Base-by-base conservation (phyloP, 2,113 vertebrate genomes). In the Apodemus sylvaticus region DNA sequence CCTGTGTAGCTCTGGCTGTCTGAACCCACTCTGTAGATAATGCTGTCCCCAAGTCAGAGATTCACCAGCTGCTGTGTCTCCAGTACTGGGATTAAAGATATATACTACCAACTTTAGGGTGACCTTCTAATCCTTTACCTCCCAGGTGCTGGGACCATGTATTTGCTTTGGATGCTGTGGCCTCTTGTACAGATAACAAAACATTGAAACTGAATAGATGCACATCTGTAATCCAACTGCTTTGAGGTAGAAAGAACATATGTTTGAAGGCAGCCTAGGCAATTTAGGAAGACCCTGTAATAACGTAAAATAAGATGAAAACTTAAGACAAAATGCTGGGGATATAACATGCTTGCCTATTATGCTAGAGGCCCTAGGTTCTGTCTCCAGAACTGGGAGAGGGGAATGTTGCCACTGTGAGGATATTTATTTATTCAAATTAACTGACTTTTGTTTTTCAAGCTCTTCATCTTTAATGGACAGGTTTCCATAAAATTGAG, bases 401-500 rank as follows among this genome's bases (percentile, higher is more conserved):
- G 24, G 31, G 42, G 20, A 87, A 5, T 89, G 58, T n/a, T 51
- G 12, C 60, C 81, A 91, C 77, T 78, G 19, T 22, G 0, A 29
- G 6, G 20, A 2, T 1, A 2, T 66, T 92, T 1, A 2, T 66
- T 92, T 96, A 45, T 77, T 70, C 29, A 0, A 1, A 0, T 73
- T 81, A 13, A 19, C 45, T 24, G 5, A 0, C 9, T 19, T 31
- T 58, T 78, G 85, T 64, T 78, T 85, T 95, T 89, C 66, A 62
- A 62, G n/a, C 51, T 90, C 20, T 1, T 94, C 8, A 86, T 26
- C 26, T 94, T 0, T 77, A 39, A 7, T 34, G 39, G 39, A 79
- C n/a, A 70, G 29, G 39, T 89, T 94, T 95, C 66, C 51, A 4
- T 86, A 64, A 90, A 81, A 68, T 76, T 76, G 60, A 77, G n/a